Conservation (phyloP, 1,140 invertebrate species). For the Bilobella aurantiaca region DNA sequence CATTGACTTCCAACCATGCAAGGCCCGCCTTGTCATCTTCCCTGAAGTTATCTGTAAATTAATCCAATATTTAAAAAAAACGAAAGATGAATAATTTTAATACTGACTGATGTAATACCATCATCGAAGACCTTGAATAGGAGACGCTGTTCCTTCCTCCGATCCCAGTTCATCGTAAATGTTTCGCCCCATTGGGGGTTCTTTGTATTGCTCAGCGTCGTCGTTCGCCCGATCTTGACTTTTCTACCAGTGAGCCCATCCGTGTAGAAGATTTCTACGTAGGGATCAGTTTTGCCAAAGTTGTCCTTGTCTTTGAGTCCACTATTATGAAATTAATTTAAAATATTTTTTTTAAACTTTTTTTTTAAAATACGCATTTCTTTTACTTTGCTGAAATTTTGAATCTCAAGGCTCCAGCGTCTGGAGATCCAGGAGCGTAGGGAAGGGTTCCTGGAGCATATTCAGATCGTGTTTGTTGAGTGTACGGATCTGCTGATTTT, state of each 20-base stretch:
- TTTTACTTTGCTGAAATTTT: constrained; percentile 18
- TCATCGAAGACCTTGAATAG: neutral
- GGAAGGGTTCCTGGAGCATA: neutral
- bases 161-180: constrained; percentile 29
- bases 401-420: constrained; percentile 5
- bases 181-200: constrained; percentile 28
- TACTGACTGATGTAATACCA: neutral
- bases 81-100: neutral
- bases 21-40: constrained; percentile 30
- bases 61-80: neutral
- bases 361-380: neutral
- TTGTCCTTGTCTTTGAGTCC: constrained; percentile 7
- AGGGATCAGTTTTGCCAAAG: constrained; percentile 7
- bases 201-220: constrained; percentile 15
- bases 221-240: constrained; percentile 17
- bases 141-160: constrained; percentile 18
- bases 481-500: neutral
- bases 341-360: neutral
- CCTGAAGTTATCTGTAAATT: constrained; percentile 18
- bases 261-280: constrained; percentile 21
- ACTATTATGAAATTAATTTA: neutral
- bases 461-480: neutral
- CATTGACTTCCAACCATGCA: constrained; percentile 28
- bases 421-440: constrained; percentile 2
- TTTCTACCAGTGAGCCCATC: constrained; percentile 12